Conservation (phyloP, 2,888 invertebrate species). For the Antitype chi region DNA sequence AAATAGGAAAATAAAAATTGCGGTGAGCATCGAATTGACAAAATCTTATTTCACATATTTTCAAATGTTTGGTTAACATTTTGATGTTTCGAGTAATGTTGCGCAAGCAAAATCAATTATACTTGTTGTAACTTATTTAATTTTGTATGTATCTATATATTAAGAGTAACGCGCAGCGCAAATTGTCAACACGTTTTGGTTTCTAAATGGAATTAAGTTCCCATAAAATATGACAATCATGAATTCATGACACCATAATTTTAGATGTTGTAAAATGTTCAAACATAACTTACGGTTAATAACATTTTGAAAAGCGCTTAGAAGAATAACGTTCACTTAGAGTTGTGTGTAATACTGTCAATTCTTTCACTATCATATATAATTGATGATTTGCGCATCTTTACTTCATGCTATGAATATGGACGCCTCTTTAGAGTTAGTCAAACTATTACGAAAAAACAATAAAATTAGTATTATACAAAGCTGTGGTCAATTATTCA, state of each 20-base stretch:
- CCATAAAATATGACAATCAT: conserved; percentile 80
- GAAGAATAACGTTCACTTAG: conserved; percentile 82
- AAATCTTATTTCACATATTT: conserved; percentile 89
- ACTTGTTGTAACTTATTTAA: conserved; percentile 67
- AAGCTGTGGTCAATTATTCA: conserved; percentile 88
- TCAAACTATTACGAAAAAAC: conserved; percentile 86
- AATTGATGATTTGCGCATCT: conserved; percentile 88
- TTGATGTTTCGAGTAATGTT: conserved; percentile 58
- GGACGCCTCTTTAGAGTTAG: conserved; percentile 90
- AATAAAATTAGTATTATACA: conserved; percentile 88
- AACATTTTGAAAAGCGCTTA: conserved; percentile 79
- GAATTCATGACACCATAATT: conserved; percentile 73
- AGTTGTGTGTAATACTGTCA: conserved; percentile 81
- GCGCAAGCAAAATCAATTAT: conserved; percentile 71
- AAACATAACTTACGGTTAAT: conserved; percentile 80
- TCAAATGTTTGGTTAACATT: conserved; percentile 85
- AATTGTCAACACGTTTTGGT: conserved; percentile 74
- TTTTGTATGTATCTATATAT: conserved; percentile 68
- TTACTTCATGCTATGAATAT: conserved; percentile 88
- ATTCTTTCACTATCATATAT: conserved; percentile 85
- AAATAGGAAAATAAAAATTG: conserved; percentile 73
- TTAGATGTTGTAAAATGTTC: conserved; percentile 81
- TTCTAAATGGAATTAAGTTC: conserved; percentile 90
- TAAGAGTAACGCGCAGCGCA: conserved; percentile 72
- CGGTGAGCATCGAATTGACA: conserved; percentile 85